Conservation (phyloP, 2,888 invertebrate species). For the Rhodophaea formosa region DNA sequence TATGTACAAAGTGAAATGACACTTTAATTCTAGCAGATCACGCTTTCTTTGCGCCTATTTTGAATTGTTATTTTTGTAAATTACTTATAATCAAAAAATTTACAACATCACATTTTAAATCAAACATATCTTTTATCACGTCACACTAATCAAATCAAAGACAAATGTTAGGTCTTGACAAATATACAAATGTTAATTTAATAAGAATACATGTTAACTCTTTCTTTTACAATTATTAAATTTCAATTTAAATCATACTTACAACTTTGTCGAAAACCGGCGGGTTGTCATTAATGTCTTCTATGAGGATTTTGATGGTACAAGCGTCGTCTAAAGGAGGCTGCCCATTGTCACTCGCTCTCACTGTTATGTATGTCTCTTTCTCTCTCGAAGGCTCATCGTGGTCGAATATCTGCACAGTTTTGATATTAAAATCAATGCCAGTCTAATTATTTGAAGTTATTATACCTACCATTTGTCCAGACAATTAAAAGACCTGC, state of each 20-base stretch:
- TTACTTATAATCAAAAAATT: no score
- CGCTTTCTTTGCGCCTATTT: background rate
- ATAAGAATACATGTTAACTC: no score
- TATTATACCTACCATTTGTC: slow-evolving; percentile 39
- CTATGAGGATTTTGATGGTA: slow-evolving; percentile 93
- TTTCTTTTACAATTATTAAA: no score
- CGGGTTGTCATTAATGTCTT: slow-evolving; percentile 95
- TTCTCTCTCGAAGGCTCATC: slow-evolving; percentile 93
- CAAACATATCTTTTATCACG: no score
- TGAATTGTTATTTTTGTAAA: background rate
- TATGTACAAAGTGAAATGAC: no score
- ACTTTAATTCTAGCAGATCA: background rate
- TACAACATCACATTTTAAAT: no score
- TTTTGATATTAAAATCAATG: slow-evolving; percentile 22
- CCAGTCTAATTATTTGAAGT: background rate
- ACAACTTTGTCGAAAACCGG: slow-evolving; percentile 91
- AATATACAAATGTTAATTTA: no score
- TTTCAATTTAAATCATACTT: slow-evolving; percentile 62
- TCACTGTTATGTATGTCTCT: slow-evolving; percentile 91
- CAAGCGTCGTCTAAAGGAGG: slow-evolving; percentile 95
- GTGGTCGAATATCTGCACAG: slow-evolving; percentile 87
- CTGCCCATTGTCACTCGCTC: slow-evolving; percentile 95
- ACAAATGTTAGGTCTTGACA: no score
- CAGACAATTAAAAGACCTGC: slow-evolving; percentile 20
- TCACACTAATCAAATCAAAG: no score